Evolutionary conservation across 2,888 invertebrate genomes (phyloP), one percentile per base, ranked within the genome.

Genomic region (Nephrotoma appendiculata): DNA sequence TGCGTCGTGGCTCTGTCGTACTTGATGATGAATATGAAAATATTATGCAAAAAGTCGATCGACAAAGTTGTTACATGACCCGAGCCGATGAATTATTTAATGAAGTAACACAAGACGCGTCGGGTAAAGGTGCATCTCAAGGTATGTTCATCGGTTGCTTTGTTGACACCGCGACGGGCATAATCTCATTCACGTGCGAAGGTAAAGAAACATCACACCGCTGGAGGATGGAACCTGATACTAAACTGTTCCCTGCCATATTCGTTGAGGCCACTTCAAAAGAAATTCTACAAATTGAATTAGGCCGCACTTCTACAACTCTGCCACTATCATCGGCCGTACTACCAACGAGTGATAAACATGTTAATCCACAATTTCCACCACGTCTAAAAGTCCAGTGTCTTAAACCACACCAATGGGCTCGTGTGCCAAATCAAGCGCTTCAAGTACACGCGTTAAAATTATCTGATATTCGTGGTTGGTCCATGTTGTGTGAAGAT

Each of bases 401-500:
- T 88, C 92, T 99, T 88, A 96, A 97, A 88, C 97, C 98, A 0
- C 96, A 98, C 90, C 97, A 98, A 90, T 99, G 99, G 99, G 98
- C 99, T 0, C 94, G 99, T 89, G 99, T 99, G 4, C 99, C 99
- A 0, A 99, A 99, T 91, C 95, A 96, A 88, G 96, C 96, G 0
- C 93, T 99, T 2, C 97, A 97, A 92, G 98, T 99, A 0, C 99
- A 99, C 90, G 98, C 99, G 0, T 92, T 99, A 19, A 99, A 99
- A 91, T 91, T 99, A 41, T 99, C 99, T 0, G 99, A 99, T 89
- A 96, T 99, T 87, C 93, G 98, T 83, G 99, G 99, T 87, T 99
- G 99, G 99, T 99, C 98, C 87, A 98, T 99, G 96, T 93, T 99
- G 0, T 99, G 99, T 92, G 99, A 99, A 92, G 99, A 99, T 90